Evolutionary conservation across 2,888 invertebrate species (phyloP), one percentile per base, ranked within the genome.

Genomic region (Campopleginae sp.): DNA sequence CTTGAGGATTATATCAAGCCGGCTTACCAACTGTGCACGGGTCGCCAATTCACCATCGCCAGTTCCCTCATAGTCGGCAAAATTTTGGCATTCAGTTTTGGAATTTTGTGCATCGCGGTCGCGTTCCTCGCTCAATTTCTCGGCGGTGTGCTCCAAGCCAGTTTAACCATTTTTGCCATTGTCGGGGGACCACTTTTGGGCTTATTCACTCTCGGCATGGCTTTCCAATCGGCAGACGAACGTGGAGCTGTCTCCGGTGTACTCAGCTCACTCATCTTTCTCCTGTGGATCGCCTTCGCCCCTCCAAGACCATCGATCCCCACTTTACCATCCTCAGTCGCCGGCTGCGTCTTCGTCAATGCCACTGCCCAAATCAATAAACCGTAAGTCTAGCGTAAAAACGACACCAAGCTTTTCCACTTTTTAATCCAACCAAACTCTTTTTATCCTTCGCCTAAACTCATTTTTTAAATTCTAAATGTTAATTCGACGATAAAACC

Each of bases 161-260:
- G 98, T 0, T 94, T 98, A 10, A 97, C 97, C 0, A 97, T 98
- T 87, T 98, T 98, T 90, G 98, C 98, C 1, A 96, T 98, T 0
- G 96, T 97, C 2, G 98, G 98, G 0, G 98, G 98, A 0, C 98
- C 98, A 0, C 93, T 98, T n/a, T 94, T 98, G 33, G 98, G 97
- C 0, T 94, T 98, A 1, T 98, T 98, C 92, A 96, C 97, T 0
- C 94, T 98, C 42, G 98, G 98, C 88, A 98, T 98, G 97, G 96
- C 96, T 87, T 96, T 96, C 54, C 96, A 96, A 17, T 95, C 94
- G 76, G 96, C 96, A 6, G 97, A 96, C 91, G 95, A 98, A 93
- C 95, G 94, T 12, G 98, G 98, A 42, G 96, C 96, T 0, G 94
- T 97, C 12, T 90, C 94, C 14, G 98, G 96, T 0, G 93, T 97